phyloP scores from a whole-genome alignment of 2,113 vertebrate species.

The Catagonus wagneri region DNA sequence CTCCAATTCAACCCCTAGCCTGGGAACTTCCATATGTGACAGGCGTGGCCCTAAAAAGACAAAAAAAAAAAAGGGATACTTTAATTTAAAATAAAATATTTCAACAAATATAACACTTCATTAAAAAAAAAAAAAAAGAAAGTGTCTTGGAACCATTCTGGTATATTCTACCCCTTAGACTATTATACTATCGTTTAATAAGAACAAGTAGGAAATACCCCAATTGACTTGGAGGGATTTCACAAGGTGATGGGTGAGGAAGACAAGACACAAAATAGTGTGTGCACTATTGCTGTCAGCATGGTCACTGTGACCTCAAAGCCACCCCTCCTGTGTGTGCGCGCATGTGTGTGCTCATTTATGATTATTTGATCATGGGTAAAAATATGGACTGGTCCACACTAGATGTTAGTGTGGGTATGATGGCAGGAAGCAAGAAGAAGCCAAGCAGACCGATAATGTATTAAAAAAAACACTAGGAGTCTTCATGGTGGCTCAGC shows the following conservation, averaged over 20 bases:
- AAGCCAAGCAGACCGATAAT: neutral
- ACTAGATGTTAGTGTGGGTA: too few relatives aligned
- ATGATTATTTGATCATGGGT: neutral
- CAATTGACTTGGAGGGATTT: neutral
- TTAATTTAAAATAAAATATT: too few relatives aligned
- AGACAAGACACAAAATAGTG: neutral
- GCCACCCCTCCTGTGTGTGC: neutral
- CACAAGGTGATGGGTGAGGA: neutral
- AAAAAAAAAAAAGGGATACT: too few relatives aligned
- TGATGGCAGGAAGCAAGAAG: neutral
- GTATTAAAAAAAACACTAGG: neutral
- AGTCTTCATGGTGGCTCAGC: too few relatives aligned
- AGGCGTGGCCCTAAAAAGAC: too few relatives aligned
- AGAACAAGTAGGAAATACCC: neutral
- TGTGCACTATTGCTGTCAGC: rapidly evolving
- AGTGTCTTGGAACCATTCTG: neutral
- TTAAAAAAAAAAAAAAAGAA: too few relatives aligned
- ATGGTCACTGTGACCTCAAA: neutral
- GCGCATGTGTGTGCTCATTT: neutral
- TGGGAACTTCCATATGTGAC: too few relatives aligned
- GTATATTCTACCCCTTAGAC: neutral
- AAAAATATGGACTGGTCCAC: neutral
- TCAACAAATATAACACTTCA: too few relatives aligned
- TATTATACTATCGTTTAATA: neutral
- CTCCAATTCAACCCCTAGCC: too few relatives aligned